A percentile compares a stretch with the other conserved stretches of the same genome.
Evolutionary conservation across 2,797 vertebrate genomes (phyloP).

Genomic region (Echeneis naucrates): DNA sequence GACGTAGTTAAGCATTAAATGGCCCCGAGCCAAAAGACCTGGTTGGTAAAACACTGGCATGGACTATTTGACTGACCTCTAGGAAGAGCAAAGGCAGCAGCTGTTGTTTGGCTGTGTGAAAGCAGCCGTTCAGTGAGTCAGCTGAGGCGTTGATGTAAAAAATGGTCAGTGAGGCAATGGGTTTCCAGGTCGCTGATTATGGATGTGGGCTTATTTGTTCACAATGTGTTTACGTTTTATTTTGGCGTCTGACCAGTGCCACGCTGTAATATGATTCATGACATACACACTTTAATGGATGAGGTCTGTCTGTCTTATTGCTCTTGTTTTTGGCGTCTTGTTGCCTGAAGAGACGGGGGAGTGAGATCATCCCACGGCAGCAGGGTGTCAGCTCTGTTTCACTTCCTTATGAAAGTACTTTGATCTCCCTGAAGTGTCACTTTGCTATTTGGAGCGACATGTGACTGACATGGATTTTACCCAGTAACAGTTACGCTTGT

Average conservation of each 20-base stretch:
- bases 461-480: conserved; percentile 54
- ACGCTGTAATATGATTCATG: conserved; percentile 41
- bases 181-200: conserved; percentile 39
- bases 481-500: conserved; percentile 55
- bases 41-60: conserved; percentile 7
- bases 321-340: conserved; percentile 32
- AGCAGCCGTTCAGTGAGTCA: conserved; percentile 32
- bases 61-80: conserved; percentile 13
- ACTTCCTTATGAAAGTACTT: conserved; percentile 13
- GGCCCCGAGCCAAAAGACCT: conserved; percentile 1
- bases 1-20: neutral
- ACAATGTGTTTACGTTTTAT: conserved; percentile 62
- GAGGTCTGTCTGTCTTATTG: conserved; percentile 12
- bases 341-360: conserved; percentile 26
- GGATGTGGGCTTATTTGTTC: conserved; percentile 35
- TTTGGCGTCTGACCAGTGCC: conserved; percentile 35
- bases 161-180: conserved; percentile 46
- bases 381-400: conserved; percentile 11
- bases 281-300: conserved; percentile 45
- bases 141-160: conserved; percentile 29
- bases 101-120: conserved; percentile 37
- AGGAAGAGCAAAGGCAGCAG: conserved; percentile 42
- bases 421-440: conserved; percentile 31
- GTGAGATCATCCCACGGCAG: conserved; percentile 10
- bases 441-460: conserved; percentile 56